Evolutionary conservation across 1,140 invertebrate species (phyloP), one percentile per base, ranked within the genome.

Genomic region (Zelostemma sp.): DNA sequence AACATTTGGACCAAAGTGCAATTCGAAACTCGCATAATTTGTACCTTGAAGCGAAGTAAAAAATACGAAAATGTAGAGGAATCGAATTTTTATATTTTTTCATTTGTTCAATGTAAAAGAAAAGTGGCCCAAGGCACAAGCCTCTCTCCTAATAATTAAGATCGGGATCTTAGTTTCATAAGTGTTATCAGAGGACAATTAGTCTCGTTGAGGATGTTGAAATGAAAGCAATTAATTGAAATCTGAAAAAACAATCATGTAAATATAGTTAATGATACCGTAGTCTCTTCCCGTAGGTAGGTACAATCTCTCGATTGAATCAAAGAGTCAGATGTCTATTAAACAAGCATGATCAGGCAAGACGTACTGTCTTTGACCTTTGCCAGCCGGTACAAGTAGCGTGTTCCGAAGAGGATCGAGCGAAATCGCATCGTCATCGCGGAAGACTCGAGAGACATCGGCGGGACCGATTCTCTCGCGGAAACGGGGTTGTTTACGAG

Each of bases 401-500:
- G 33, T 67, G 49, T 48, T 43, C 49, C 59, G 17, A 50, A 56
- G 41, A 66, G 51, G 63, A 51, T 60, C 63, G 54, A 68, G 45
- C 41, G 55, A 56, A 60, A 74, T 71, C 70, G 69, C 68, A 54
- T 70, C 68, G 62, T 70, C 67, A 70, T 57, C 64, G 59, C 51
- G 63, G 69, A 72, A 64, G 70, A 75, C 68, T 63, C 67, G 68
- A 8, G n/a, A n/a, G n/a, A 71, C 74, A 63, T 56, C 63, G 48
- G 47, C 68, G 54, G 53, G 64, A 57, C 33, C 49, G 68, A 74
- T 67, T 55, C 60, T 69, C 60, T 48, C 54, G 68, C 46, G 33
- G 25, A 60, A 70, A 69, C 70, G 50, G 54, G 57, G 50, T 75
- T 69, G 63, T 72, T 77, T 72, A 76, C 59, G 68, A 74, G 61